Conservation (phyloP, 2,888 invertebrate species). For the Thyatira batis region DNA sequence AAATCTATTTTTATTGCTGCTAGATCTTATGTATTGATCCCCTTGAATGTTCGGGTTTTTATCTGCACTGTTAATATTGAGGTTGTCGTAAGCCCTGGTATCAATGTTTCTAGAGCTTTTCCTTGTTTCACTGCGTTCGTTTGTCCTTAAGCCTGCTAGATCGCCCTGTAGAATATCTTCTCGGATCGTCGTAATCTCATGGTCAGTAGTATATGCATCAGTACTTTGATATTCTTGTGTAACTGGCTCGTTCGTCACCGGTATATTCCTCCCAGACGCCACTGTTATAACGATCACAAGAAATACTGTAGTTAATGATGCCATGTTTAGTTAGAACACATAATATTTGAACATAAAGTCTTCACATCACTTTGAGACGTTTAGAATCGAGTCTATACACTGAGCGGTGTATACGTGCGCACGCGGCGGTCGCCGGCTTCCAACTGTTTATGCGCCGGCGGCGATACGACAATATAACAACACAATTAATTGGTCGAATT, state of each 20-base stretch:
- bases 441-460: neutral
- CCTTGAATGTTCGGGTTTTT: neutral
- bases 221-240: neutral
- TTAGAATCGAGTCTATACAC: neutral
- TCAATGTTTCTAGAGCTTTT: neutral
- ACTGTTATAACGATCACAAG: neutral
- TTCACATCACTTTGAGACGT: neutral
- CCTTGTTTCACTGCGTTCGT: neutral
- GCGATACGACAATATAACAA: neutral
- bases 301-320: neutral
- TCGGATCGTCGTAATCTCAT: neutral
- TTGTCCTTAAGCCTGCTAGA: neutral
- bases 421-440: constrained; percentile 2
- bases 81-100: neutral
- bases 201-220: neutral
- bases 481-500: neutral
- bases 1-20: neutral
- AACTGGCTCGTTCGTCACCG: neutral
- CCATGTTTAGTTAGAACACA: neutral
- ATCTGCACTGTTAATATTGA: neutral
- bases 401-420: neutral
- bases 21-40: neutral
- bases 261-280: neutral
- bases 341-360: neutral
- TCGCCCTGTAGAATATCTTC: neutral